These are phyloP conservation scores for Phaethon lepturus DNA, from an alignment of 2,113 vertebrate species.

Conservation along the genomic window DNA sequence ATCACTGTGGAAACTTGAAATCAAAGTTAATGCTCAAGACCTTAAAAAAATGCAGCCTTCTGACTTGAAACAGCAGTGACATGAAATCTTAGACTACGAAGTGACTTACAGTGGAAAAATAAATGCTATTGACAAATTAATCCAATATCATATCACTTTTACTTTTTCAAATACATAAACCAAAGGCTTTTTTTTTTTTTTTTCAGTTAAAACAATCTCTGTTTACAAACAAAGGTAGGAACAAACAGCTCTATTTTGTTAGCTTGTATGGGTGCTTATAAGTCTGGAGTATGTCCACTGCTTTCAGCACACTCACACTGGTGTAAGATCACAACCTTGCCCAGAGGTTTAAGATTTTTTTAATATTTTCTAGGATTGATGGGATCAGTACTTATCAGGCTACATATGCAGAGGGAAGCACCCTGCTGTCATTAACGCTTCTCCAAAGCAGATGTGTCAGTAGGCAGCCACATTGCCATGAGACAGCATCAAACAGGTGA, in stretches of 20 bases:
- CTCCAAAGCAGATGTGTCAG: not conserved
- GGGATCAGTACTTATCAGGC: not conserved
- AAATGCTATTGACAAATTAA: not conserved
- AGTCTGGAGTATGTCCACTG: not conserved
- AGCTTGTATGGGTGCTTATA: not conserved
- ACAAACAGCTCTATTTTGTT: not conserved
- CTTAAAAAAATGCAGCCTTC: not conserved
- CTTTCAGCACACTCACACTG: not conserved
- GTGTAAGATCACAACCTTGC: not conserved
- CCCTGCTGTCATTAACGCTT: not conserved
- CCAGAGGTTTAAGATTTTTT: not conserved
- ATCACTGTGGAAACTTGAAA: not conserved
- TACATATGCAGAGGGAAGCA: not conserved
- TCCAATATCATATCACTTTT: not conserved
- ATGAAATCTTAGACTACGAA: not conserved
- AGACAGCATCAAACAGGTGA: not conserved
- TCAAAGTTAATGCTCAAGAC: not conserved
- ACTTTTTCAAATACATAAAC: not conserved
- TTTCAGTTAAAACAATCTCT: not conserved
- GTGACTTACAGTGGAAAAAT: not conserved
- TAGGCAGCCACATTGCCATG: not conserved
- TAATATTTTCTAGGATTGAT: not conserved
- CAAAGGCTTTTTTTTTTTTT: not conserved
- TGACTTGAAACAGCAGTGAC: not conserved
- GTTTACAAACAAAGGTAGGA: not conserved